Evolutionary conservation across 2,888 invertebrate genomes (phyloP), one percentile per base, ranked within the genome.

Genomic region (Ennomos fuscantarius): DNA sequence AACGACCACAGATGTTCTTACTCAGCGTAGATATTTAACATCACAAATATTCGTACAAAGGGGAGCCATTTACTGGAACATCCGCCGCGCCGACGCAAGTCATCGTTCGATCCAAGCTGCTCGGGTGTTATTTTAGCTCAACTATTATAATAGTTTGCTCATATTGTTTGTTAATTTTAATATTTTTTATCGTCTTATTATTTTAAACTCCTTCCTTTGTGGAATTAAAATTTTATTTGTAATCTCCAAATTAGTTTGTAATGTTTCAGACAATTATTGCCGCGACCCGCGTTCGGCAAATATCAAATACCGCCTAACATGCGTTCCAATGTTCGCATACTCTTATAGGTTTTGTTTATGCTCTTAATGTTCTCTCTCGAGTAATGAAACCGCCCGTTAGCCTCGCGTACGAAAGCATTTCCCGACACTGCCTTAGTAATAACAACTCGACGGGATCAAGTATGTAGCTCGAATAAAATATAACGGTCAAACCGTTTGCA

Each of bases 21-120:
- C 74, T 76, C 78, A 71, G 79, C 70, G 77, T 82, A 79, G 87
- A 89, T 87, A 83, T 86, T 84, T 82, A 79, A 84, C 88, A 90
- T 90, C 90, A 90, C 90, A 89, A 88, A 76, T 86, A 81, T 86
- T 85, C 89, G 90, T 90, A 91, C 90, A 90, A 90, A 89, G 81
- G 83, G 81, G 82, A 87, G 88, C 87, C 89, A 87, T 88, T 87
- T 79, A 76, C 70, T 72, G 74, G 67, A 74, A 74, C 78, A 74
- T 73, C 79, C 76, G 79, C 81, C 81, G 74, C 76, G 79, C 81
- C 81, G 74, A 59, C 73, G 72, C 79, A 78, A 76, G 76, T 71
- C 78, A 75, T 74, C 72, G 75, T 76, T 66, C 77, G 70, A 75
- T 89, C 91, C 92, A 90, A 90, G 92, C 92, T 90, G 91, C 92